Evolutionary conservation across 2,888 invertebrate species (phyloP), one percentile per base, ranked within the genome.

Genomic region (Myathropa florea): DNA sequence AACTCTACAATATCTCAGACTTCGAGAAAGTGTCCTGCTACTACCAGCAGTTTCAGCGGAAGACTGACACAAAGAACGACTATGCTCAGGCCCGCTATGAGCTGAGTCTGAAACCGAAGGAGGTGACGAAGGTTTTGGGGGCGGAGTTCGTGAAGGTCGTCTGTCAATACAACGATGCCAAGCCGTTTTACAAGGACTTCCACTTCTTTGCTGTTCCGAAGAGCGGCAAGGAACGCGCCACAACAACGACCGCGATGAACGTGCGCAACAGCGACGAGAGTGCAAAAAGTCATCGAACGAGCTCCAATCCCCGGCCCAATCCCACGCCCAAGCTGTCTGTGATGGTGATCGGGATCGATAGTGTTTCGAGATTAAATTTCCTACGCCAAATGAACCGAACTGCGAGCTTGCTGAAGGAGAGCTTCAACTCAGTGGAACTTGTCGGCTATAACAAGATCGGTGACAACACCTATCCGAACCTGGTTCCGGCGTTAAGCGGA

Each of bases 401-500:
- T 0, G 92, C 93, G 3, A 90, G 92, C 1, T 94, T 94, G 88
- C 92, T 97, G 30, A 93, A 94, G 79, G 92, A 94, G 18, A 89
- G 90, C 14, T 83, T 91, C 0, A 87, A 90, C 4, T 95, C 96
- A 53, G 94, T 97, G 68, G 97, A 97, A 91, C 94, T 98, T 91
- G 92, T 96, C 88, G 98, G 98, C 4, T 98, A 97, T 92, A 98
- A 97, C 91, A 98, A 98, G 94, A 96, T 98, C 9, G 98, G 95
- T 3, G 98, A 98, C 92, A 98, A 98, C 92, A 98, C 98, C 0
- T 98, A 97, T 91, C 97, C 98, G 0, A 98, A 98, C 92, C 91
- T 98, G 80, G 94, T 96, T 7, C 96, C 98, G 0, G 94, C 97
- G 85, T 93, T 98, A 12, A 95, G 95, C 2, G 98, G 98, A 0